Evolutionary conservation across 2,888 invertebrate species (phyloP).

Genomic region (Tolmerus cingulatus): DNA sequence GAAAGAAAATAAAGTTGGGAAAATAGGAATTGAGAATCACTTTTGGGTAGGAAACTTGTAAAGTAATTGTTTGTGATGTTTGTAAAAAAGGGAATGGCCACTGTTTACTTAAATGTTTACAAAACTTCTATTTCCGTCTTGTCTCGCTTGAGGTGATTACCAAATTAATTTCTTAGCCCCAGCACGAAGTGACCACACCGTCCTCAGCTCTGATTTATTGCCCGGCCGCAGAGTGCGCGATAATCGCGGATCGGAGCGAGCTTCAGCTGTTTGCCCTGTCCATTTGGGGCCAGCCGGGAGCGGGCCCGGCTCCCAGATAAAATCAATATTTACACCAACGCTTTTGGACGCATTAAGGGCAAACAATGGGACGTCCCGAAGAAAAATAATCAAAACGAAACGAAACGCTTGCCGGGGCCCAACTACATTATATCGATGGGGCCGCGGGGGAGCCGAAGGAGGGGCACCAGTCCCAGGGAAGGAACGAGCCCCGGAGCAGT

Average conservation of each 20-base stretch:
- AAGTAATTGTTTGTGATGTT: too few relatives aligned
- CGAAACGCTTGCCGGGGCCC: constrained; percentile 22
- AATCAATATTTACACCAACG: constrained; percentile 39
- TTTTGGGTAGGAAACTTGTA: too few relatives aligned
- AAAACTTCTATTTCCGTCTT: neutral
- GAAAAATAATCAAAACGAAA: constrained; percentile 37
- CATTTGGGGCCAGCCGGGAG: neutral
- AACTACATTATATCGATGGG: neutral
- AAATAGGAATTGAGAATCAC: too few relatives aligned
- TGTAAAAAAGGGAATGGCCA: too few relatives aligned
- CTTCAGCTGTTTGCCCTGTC: neutral
- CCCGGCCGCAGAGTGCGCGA: neutral
- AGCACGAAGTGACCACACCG: neutral
- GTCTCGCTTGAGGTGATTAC: neutral
- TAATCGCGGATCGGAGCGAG: neutral
- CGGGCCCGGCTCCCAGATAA: neutral
- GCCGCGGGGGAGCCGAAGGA: neutral
- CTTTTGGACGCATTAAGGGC: constrained; percentile 24
- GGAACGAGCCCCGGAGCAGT: constrained; percentile 18
- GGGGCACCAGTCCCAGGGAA: neutral
- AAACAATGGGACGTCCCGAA: constrained; percentile 31
- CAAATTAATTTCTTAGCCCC: neutral
- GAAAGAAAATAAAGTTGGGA: too few relatives aligned
- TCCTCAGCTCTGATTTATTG: neutral
- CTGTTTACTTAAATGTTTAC: too few relatives aligned